Conservation (phyloP, 2,888 invertebrate species). For the Pseudococcus longispinus region DNA sequence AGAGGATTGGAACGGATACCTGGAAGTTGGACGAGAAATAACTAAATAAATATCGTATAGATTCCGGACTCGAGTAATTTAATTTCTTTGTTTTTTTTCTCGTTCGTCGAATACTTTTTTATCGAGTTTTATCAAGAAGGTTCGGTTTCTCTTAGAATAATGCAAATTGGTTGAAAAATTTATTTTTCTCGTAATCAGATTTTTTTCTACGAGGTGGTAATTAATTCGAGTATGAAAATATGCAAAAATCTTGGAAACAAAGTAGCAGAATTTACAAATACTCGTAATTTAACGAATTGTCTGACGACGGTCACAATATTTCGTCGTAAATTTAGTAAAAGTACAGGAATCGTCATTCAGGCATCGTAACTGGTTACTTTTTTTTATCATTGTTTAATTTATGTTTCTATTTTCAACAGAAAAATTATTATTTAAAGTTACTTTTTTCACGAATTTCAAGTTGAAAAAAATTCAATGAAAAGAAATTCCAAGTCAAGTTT, state of each 20-base stretch:
- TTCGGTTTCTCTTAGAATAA: background rate
- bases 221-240: background rate
- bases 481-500: too few relatives aligned
- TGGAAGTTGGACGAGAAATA: background rate
- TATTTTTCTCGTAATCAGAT: background rate
- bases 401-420: too few relatives aligned
- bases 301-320: too few relatives aligned
- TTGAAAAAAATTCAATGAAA: too few relatives aligned
- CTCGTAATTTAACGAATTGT: background rate
- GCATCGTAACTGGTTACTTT: too few relatives aligned
- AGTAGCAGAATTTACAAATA: background rate
- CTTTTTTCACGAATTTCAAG: too few relatives aligned
- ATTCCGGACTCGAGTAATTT: background rate
- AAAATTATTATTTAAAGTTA: too few relatives aligned
- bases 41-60: background rate
- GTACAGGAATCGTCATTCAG: too few relatives aligned
- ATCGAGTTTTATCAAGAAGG: background rate
- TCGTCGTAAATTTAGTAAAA: too few relatives aligned
- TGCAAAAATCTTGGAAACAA: background rate
- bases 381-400: too few relatives aligned
- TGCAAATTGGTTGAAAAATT: background rate
- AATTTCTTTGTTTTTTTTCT: background rate
- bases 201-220: background rate
- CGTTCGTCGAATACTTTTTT: background rate
- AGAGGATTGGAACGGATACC: background rate